These are phyloP conservation scores for Anas bahamensis DNA, from an alignment of 2,797 vertebrate species.

Conservation along the genomic window DNA sequence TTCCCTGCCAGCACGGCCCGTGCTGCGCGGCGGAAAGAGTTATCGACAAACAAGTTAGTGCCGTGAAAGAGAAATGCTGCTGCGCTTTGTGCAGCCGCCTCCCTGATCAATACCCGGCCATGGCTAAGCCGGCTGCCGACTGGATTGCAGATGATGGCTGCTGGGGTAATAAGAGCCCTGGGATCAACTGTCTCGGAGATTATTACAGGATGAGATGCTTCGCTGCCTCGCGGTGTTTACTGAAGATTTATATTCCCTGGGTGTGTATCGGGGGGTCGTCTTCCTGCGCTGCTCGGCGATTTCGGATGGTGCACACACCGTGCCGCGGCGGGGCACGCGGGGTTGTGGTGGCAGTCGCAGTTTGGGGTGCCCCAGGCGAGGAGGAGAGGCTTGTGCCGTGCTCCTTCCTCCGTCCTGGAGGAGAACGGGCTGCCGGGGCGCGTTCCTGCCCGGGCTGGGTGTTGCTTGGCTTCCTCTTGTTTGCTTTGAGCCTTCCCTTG, in stretches of 20 bases:
- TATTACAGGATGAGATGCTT: constrained; percentile 70
- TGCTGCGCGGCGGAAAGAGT: not conserved
- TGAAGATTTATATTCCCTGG: constrained; percentile 59
- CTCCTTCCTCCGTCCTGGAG: not conserved
- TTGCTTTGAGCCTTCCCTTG: not conserved
- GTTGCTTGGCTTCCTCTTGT: fast-evolving
- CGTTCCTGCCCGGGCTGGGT: not conserved
- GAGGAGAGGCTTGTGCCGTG: not conserved
- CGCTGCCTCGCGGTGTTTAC: constrained; percentile 64
- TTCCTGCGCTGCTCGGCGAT: not conserved
- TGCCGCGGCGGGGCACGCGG: not conserved
- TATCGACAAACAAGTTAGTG: constrained; percentile 72
- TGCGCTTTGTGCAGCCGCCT: constrained; percentile 32
- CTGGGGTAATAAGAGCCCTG: constrained; percentile 65
- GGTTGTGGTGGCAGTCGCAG: not conserved
- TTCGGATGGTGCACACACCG: fast-evolving
- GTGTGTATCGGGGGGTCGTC: not conserved
- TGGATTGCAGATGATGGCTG: constrained; percentile 45
- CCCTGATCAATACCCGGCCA: constrained; percentile 52
- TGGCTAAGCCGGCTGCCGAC: constrained; percentile 27
- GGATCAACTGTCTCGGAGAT: constrained; percentile 65
- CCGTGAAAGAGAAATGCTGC: not conserved
- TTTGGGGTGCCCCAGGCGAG: not conserved
- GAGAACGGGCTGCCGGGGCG: not conserved
- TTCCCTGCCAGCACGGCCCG: not conserved